Percentiles rank a stretch among this genome's conserved stretches.
Conservation (phyloP, 2,113 vertebrate species). For the Bubalus kerabau region DNA sequence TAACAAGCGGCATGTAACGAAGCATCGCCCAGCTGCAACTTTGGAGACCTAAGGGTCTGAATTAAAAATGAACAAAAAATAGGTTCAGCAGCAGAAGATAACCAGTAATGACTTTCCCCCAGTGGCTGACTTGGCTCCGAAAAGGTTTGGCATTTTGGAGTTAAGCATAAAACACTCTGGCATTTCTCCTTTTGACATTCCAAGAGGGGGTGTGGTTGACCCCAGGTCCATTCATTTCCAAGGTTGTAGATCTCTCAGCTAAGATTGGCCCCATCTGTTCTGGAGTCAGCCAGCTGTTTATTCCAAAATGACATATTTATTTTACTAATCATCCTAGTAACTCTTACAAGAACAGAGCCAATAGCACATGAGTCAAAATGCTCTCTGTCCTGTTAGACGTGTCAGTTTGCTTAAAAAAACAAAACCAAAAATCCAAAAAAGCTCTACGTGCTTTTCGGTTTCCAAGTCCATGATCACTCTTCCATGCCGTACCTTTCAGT, state of each 20-base stretch:
- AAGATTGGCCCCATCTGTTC: conserved; percentile 62
- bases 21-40: conserved; percentile 36
- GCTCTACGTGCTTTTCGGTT: not conserved
- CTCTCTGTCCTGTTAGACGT: not conserved
- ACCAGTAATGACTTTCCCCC: not conserved
- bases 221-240: conserved; percentile 62
- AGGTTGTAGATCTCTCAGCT: conserved; percentile 51
- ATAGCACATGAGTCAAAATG: not conserved
- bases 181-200: conserved; percentile 37
- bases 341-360: not conserved
- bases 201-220: conserved; percentile 69
- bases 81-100: not conserved
- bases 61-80: conserved; percentile 48
- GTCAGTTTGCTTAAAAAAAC: not conserved
- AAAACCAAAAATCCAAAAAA: not conserved
- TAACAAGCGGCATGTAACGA: conserved; percentile 7
- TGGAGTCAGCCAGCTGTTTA: conserved; percentile 17
- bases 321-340: conserved; percentile 27
- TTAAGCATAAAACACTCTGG: conserved; percentile 38
- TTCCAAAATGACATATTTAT: conserved; percentile 47
- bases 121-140: not conserved
- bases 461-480: not conserved
- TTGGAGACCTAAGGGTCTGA: conserved; percentile 11
- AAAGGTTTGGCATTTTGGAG: conserved; percentile 11
- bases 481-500: not conserved